These are phyloP conservation scores for Rhingia rostrata DNA, from an alignment of 2,888 invertebrate species.

Conservation along the genomic window DNA sequence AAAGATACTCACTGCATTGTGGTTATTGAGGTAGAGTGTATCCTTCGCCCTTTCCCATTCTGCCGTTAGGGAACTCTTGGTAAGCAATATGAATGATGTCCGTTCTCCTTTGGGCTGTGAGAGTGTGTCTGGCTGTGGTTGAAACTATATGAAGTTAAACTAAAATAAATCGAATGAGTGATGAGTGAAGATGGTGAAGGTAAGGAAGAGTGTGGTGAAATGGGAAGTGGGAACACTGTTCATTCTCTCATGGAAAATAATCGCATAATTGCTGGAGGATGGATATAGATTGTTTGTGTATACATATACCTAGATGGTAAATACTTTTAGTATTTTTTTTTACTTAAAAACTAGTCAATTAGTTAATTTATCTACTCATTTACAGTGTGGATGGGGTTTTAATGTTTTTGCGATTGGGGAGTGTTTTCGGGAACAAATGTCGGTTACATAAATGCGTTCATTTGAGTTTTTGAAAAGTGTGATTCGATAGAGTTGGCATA, in stretches of 20 bases:
- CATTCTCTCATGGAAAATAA: constrained; percentile 25
- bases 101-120: neutral
- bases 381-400: constrained; percentile 20
- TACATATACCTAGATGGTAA: neutral
- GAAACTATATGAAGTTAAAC: constrained; percentile 31
- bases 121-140: neutral
- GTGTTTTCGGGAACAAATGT: neutral
- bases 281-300: constrained; percentile 18
- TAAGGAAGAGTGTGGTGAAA: neutral
- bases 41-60: neutral
- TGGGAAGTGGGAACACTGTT: neutral
- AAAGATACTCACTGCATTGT: constrained; percentile 4
- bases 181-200: neutral
- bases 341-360: constrained; percentile 37
- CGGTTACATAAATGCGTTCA: constrained; percentile 25
- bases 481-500: neutral
- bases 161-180: constrained; percentile 51
- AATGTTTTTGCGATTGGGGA: constrained; percentile 1
- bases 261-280: constrained; percentile 4
- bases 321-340: neutral
- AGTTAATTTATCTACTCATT: constrained; percentile 40
- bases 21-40: constrained; percentile 2
- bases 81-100: constrained; percentile 11
- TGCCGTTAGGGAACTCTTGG: neutral
- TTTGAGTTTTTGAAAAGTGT: neutral